Base-by-base conservation (phyloP, 2,113 vertebrate genomes). In the Festucalex cinctus region DNA sequence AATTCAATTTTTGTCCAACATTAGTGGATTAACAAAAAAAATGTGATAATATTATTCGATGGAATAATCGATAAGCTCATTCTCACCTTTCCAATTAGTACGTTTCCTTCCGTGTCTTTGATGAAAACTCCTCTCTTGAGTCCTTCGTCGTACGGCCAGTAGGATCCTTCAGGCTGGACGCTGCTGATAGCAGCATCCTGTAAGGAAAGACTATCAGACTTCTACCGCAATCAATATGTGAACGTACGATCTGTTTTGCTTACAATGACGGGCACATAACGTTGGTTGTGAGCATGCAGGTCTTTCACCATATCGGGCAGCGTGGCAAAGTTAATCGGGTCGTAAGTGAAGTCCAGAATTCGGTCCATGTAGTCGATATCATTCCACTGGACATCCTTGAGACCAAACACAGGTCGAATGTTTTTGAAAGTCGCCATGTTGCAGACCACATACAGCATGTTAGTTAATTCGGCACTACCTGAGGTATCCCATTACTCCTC, bases 171-270 rank as follows among this genome's bases (percentile, higher is more conserved):
- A 0, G 90, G 83, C 70, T 88, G 92, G 24, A 88, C 85, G 79
- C 94, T 96, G 81, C 94, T 95, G 86, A 95, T 95, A 0, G 90
- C 95, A 0, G 94, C 92, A 32, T 96, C 95, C 95, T 96, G 85
- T 32, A 74, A 5, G 57, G 9, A 1, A 7, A 81, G 60, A 49
- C 26, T 28, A 37, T 73, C 63, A 69, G 4, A 74, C 2, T 70
- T 26, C 0, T 39, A 19, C 61, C 28, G 28, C 22, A 65, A 26
- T 36, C 44, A 36, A 60, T 2, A 19, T 0, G 19, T 2, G 0
- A 22, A 48, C 13, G 9, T 24, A 36, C 54, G 49, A 12, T 59
- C 41, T 26, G 0, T 4, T 6, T 4, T 16, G 22, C 7, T 43
- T 93, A 96, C 95, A 93, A 96, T 69, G 71, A 96, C 95, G 79